Conservation (phyloP, 2,113 vertebrate genomes). For the Illadopsis cleaveri region DNA sequence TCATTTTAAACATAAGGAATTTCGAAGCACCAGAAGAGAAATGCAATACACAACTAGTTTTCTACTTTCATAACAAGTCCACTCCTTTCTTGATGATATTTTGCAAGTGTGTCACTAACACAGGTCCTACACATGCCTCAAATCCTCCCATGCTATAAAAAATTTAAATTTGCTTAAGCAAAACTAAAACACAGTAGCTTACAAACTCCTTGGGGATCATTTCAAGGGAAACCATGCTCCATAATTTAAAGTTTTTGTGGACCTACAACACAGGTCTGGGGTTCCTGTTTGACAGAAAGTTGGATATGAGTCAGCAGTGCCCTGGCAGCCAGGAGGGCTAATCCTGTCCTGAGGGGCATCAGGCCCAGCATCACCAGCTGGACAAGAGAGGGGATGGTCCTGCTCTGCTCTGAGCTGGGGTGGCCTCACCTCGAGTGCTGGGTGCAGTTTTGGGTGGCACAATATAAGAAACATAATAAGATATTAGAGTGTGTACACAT, state of each 20-base stretch:
- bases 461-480: neutral
- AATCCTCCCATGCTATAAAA: neutral
- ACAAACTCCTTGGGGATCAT: neutral
- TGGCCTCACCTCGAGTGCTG: accelerated
- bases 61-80: neutral
- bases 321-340: neutral
- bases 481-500: neutral
- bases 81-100: neutral
- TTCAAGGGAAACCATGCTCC: neutral
- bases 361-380: accelerated
- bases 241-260: neutral
- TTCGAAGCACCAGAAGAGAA: neutral
- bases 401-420: neutral
- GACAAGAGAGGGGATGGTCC: neutral
- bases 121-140: neutral
- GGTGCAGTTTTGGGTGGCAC: accelerated
- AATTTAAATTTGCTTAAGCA: neutral
- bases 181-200: neutral
- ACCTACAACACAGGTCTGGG: neutral
- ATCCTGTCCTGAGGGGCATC: accelerated
- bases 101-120: neutral
- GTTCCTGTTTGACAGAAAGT: neutral
- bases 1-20: neutral
- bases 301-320: neutral
- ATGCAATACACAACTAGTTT: neutral